These are phyloP conservation scores for Astur gentilis DNA, from an alignment of 2,113 vertebrate species.

Conservation along the genomic window DNA sequence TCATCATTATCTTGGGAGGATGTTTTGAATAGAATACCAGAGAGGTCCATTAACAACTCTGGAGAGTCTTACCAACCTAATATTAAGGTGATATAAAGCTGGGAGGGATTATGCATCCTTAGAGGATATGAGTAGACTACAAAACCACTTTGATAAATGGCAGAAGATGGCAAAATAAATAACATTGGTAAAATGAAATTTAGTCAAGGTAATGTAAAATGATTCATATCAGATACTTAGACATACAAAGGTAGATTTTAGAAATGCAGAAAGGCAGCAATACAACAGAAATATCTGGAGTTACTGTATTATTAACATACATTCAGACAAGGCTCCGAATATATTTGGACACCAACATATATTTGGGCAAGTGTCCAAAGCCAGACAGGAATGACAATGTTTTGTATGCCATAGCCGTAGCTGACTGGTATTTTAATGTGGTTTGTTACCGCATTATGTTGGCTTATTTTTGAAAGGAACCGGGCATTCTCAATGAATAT, in stretches of 20 bases:
- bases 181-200: background rate
- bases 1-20: constrained; percentile 6
- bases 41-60: constrained; percentile 27
- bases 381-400: background rate
- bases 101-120: constrained; percentile 1
- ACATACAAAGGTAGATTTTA: background rate
- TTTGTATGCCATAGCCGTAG: background rate
- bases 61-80: background rate
- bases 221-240: background rate
- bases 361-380: background rate
- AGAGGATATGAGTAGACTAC: background rate
- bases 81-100: constrained; percentile 38
- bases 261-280: background rate
- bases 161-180: constrained; percentile 37
- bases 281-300: background rate
- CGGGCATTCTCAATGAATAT: background rate
- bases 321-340: background rate
- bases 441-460: background rate
- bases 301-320: background rate
- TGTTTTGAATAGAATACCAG: background rate
- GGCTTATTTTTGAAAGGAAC: background rate
- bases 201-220: background rate
- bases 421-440: background rate
- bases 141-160: constrained; percentile 17
- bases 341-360: background rate